Conservation (phyloP, 2,797 vertebrate genomes). For the Crocodylus rhombifer region DNA sequence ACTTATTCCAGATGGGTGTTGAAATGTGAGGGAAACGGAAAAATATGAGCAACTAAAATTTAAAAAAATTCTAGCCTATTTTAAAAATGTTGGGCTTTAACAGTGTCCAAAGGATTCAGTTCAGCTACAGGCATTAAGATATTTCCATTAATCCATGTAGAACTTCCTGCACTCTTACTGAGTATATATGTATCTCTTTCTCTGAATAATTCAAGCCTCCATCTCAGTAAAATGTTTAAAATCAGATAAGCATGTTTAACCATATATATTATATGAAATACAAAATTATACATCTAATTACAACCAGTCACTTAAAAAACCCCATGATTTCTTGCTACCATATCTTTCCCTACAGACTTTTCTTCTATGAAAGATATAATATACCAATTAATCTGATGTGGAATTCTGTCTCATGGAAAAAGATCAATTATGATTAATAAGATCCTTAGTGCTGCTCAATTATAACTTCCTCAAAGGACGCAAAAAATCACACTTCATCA, state of each 20-base stretch:
- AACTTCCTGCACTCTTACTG: neutral
- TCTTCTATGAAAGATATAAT: constrained; percentile 38
- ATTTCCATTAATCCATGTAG: neutral
- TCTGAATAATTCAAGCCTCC: neutral
- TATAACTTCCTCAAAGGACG: constrained; percentile 50
- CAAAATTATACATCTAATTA: constrained; percentile 55
- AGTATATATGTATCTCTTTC: neutral
- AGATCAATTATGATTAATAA: constrained; percentile 58
- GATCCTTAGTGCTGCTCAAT: constrained; percentile 56
- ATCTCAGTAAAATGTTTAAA: constrained; percentile 44
- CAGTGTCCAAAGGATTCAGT: neutral
- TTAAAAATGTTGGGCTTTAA: constrained; percentile 1
- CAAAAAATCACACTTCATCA: constrained; percentile 36
- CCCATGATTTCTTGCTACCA: constrained; percentile 41
- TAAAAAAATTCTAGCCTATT: neutral
- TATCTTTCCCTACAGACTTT: constrained; percentile 20
- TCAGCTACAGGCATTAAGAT: neutral
- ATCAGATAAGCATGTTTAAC: constrained; percentile 47
- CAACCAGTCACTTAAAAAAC: constrained; percentile 47
- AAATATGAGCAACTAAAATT: neutral
- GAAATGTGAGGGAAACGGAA: neutral
- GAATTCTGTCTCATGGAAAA: constrained; percentile 62
- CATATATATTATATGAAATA: constrained; percentile 36
- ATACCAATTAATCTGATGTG: constrained; percentile 59
- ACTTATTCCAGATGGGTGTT: neutral